Conservation (phyloP, 2,113 vertebrate genomes). For the Hydrochoerus hydrochaeris region DNA sequence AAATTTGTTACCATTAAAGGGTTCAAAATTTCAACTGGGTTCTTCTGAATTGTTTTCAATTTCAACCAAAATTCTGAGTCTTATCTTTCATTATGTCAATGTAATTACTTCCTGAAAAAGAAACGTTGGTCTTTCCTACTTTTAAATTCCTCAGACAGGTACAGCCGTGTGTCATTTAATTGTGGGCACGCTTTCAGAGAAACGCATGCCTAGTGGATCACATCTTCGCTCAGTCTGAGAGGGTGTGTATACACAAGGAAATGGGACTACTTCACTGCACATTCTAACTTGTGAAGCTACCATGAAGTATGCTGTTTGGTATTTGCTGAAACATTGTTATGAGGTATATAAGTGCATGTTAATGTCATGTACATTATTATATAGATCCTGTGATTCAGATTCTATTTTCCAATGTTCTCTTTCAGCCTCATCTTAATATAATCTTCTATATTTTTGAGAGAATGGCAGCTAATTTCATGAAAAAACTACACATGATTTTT, state of each 20-base stretch:
- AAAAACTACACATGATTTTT: not conserved
- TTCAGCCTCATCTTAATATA: not conserved
- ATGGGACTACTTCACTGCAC: accelerated
- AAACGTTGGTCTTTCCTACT: not conserved
- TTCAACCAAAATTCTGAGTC: not conserved
- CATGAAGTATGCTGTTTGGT: not conserved
- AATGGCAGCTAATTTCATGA: not conserved
- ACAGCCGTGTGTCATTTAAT: not conserved
- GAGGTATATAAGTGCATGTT: not conserved
- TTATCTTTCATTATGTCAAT: not conserved
- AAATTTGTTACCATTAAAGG: not conserved
- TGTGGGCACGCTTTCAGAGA: not conserved
- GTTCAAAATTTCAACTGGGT: not conserved
- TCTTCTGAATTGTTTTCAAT: not conserved
- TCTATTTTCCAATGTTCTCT: not conserved
- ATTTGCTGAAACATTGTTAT: not conserved
- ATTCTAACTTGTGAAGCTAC: too few relatives aligned
- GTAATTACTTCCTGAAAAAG: not conserved
- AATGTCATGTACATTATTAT: not conserved
- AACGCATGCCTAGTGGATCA: not conserved
- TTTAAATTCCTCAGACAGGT: not conserved
- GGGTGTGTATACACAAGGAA: not conserved
- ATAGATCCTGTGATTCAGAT: not conserved
- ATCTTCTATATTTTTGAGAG: not conserved
- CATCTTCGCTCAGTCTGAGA: too few relatives aligned